Conservation (phyloP, 2,797 vertebrate species). For the Darevskia nairensis region DNA sequence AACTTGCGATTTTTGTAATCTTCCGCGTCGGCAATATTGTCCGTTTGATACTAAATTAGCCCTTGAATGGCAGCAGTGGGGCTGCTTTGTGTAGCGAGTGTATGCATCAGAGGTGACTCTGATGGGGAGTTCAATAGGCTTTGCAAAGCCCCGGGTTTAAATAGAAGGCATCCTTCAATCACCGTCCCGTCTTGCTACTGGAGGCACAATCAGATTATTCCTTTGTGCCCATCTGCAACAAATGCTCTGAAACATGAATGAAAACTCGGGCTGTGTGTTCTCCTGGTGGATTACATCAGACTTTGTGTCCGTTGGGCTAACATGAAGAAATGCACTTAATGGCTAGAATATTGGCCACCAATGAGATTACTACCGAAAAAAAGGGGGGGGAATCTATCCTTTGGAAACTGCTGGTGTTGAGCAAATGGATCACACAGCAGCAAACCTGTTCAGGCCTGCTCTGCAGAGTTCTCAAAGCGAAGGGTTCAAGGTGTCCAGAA, state of each 20-base stretch:
- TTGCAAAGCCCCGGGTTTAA: slow-evolving; percentile 57
- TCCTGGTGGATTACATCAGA: slow-evolving; percentile 53
- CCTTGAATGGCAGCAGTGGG: slow-evolving; percentile 54
- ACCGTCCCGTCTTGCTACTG: slow-evolving; percentile 53
- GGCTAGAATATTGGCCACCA: slow-evolving; percentile 38
- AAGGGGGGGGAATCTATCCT: slow-evolving; percentile 17
- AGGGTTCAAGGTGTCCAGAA: background rate
- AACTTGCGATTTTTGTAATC: slow-evolving; percentile 72
- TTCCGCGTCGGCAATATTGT: slow-evolving; percentile 55
- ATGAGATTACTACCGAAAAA: slow-evolving; percentile 46
- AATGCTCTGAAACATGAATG: slow-evolving; percentile 68
- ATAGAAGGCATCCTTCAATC: slow-evolving; percentile 65
- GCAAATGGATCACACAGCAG: slow-evolving; percentile 22
- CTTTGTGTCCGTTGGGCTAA: slow-evolving; percentile 59
- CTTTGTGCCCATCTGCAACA: slow-evolving; percentile 57
- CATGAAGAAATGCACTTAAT: slow-evolving; percentile 59
- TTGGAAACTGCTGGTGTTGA: slow-evolving; percentile 25
- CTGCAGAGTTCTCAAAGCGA: background rate
- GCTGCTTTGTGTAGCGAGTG: slow-evolving; percentile 51
- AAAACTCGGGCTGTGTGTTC: slow-evolving; percentile 61
- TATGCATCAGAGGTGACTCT: slow-evolving; percentile 53
- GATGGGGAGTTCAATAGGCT: slow-evolving; percentile 53
- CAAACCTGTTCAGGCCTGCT: slow-evolving; percentile 16
- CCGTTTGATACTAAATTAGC: slow-evolving; percentile 61
- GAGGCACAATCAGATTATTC: slow-evolving; percentile 63